Percentiles rank a stretch among this genome's conserved stretches.
Conservation (phyloP, 1,140 invertebrate genomes). For the Pinna nobilis region DNA sequence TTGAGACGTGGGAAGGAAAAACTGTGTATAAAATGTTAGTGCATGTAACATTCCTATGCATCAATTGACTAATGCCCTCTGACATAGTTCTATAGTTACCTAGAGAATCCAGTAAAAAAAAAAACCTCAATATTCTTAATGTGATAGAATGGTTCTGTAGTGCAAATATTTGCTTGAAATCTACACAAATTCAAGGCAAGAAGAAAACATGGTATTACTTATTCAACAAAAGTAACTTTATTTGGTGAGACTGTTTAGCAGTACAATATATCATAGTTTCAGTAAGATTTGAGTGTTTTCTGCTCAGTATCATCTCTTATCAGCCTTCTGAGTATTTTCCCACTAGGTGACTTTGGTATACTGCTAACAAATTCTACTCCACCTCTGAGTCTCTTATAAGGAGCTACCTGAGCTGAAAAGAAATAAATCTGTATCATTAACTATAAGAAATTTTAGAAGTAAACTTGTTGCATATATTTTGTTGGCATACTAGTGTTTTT, state of each 20-base stretch:
- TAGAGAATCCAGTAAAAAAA: too few relatives aligned
- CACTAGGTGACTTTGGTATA: slow-evolving; percentile 64
- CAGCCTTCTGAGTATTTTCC: slow-evolving; percentile 62
- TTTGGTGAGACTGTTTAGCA: neutral
- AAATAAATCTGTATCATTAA: slow-evolving; percentile 1
- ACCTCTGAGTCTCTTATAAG: slow-evolving; percentile 56
- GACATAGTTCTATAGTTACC: too few relatives aligned
- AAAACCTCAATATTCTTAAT: too few relatives aligned
- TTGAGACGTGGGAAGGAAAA: too few relatives aligned
- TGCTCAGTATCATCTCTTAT: slow-evolving; percentile 26
- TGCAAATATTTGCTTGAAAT: too few relatives aligned
- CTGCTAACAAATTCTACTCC: slow-evolving; percentile 63
- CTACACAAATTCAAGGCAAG: too few relatives aligned
- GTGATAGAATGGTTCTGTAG: too few relatives aligned
- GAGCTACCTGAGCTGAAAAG: slow-evolving; percentile 55
- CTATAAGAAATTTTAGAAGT: too few relatives aligned
- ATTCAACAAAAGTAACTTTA: neutral
- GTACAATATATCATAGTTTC: neutral
- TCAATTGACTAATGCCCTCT: too few relatives aligned
- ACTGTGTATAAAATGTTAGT: too few relatives aligned
- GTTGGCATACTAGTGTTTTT: too few relatives aligned
- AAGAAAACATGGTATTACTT: neutral
- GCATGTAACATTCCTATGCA: too few relatives aligned
- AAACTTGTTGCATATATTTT: neutral
- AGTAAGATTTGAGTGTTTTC: neutral